These are phyloP conservation scores for Datnioides undecimradiatus DNA, from an alignment of 2,113 vertebrate species.

Conservation along the genomic window DNA sequence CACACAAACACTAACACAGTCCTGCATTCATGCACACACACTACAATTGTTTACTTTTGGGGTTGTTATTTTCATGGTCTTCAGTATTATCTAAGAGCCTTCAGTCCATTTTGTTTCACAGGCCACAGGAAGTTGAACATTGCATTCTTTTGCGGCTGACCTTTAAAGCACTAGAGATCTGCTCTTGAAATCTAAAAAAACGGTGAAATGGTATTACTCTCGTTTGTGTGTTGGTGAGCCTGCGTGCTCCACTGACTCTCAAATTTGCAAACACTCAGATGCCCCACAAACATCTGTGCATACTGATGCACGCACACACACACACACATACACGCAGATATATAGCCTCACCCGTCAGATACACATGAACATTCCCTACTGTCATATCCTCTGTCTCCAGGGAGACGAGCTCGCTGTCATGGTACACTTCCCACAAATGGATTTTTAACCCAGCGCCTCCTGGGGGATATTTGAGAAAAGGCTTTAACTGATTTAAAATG, in stretches of 20 bases:
- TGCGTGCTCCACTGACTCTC: conserved; percentile 61
- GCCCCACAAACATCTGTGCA: conserved; percentile 42
- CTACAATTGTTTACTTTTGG: background rate
- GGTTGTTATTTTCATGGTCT: conserved; percentile 20
- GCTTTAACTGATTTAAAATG: conserved; percentile 85
- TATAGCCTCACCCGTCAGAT: conserved; percentile 48
- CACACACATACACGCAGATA: conserved; percentile 32
- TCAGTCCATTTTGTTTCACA: conserved; percentile 31
- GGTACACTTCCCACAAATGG: conserved; percentile 88
- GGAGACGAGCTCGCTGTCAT: conserved; percentile 85
- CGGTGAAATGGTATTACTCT: conserved; percentile 34
- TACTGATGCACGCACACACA: conserved; percentile 36
- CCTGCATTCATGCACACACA: background rate
- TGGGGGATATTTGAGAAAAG: conserved; percentile 84
- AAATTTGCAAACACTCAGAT: conserved; percentile 65
- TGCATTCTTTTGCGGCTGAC: conserved; percentile 61
- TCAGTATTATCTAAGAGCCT: conserved; percentile 23
- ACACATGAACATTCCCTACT: conserved; percentile 67
- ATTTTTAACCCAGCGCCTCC: conserved; percentile 85
- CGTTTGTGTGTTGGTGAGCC: conserved; percentile 54
- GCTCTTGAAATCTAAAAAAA: conserved; percentile 53
- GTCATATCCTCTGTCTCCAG: conserved; percentile 83
- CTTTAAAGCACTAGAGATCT: conserved; percentile 64
- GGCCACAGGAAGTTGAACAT: conserved; percentile 47
- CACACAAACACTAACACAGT: conserved; percentile 2